Evolutionary conservation across 2,113 vertebrate genomes (phyloP).

Genomic region (Orthonyx spaldingii): DNA sequence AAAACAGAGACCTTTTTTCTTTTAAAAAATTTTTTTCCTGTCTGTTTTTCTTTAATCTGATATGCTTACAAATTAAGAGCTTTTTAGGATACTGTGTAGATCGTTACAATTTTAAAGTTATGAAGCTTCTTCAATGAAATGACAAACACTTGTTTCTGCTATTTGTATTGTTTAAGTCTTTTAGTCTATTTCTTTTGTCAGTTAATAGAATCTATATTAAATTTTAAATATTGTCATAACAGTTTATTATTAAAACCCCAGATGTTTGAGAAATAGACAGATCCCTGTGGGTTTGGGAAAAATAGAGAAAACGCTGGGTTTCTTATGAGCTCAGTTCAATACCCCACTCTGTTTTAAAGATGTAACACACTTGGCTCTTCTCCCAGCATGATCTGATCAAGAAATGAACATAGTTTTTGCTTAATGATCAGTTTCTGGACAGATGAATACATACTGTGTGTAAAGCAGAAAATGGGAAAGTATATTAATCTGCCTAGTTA

Average conservation of each 20-base stretch:
- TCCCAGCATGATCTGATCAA: constrained; percentile 37
- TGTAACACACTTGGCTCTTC: neutral
- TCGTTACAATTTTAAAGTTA: neutral
- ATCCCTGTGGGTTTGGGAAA: neutral
- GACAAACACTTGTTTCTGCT: neutral
- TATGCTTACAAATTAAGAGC: neutral
- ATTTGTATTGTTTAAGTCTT: neutral
- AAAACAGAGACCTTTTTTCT: neutral
- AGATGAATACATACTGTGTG: neutral
- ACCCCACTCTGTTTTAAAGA: constrained; percentile 10
- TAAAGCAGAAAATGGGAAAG: neutral
- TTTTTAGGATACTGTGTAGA: neutral
- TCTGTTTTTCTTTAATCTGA: neutral
- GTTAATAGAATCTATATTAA: neutral
- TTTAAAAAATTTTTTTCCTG: fast-evolving
- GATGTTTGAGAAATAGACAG: constrained; percentile 15
- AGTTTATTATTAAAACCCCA: neutral
- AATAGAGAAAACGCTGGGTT: neutral
- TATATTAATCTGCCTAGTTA: neutral
- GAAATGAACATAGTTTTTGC: neutral
- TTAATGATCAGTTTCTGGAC: constrained; percentile 33
- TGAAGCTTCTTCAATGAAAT: neutral
- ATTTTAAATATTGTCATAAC: constrained; percentile 28
- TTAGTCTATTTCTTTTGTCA: neutral
- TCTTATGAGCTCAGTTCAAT: constrained; percentile 12